Evolutionary conservation across 2,113 vertebrate genomes (phyloP).

Genomic region (Phodopus roborovskii): DNA sequence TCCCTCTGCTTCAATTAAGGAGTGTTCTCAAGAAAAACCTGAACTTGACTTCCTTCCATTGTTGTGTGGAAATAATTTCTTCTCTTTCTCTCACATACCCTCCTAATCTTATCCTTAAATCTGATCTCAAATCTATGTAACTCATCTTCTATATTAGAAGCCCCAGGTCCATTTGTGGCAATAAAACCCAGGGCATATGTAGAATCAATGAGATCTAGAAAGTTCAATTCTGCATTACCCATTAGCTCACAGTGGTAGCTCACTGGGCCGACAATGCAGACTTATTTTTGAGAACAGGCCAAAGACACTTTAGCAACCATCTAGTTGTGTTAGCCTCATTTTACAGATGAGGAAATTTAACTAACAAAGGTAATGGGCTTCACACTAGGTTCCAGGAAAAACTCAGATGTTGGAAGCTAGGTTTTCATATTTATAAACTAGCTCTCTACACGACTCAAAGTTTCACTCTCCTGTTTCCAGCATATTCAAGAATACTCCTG

Average conservation of each 20-base stretch:
- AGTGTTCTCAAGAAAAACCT: background rate
- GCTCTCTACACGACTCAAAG: background rate
- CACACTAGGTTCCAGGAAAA: background rate
- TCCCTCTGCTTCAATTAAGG: background rate
- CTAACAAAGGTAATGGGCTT: background rate
- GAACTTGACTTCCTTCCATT: background rate
- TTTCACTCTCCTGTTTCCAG: background rate
- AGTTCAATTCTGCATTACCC: slow-evolving; percentile 20
- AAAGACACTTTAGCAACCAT: background rate
- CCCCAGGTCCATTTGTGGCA: background rate
- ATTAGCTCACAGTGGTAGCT: slow-evolving; percentile 57
- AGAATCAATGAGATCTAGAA: slow-evolving; percentile 14
- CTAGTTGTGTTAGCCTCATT: background rate
- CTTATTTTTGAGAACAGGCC: slow-evolving; percentile 3
- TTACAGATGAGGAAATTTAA: slow-evolving; percentile 52
- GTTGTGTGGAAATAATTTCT: background rate
- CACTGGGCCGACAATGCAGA: background rate
- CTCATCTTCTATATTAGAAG: slow-evolving; percentile 16
- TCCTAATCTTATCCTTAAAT: background rate
- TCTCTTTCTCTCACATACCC: background rate
- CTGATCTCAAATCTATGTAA: background rate
- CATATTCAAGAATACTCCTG: slow-evolving; percentile 31
- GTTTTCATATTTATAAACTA: background rate
- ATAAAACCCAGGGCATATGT: slow-evolving; percentile 16
- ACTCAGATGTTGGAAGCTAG: background rate